These are phyloP conservation scores for Paratrypauchen microcephalus DNA, from an alignment of 2,797 vertebrate genomes.

Conservation along the genomic window DNA sequence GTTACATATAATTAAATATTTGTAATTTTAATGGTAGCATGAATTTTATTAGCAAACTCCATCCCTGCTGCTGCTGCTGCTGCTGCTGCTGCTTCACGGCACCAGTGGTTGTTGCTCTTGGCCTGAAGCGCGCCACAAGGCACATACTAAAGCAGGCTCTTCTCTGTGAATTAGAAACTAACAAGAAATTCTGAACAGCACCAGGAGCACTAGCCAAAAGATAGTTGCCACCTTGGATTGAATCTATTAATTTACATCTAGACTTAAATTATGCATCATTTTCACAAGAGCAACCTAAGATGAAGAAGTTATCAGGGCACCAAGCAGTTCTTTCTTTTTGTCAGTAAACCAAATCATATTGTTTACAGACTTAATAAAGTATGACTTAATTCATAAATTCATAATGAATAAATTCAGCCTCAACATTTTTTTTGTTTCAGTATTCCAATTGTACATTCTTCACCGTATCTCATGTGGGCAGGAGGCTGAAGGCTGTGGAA, in stretches of 20 bases:
- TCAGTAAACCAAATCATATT: background rate
- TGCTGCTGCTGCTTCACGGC: slow-evolving; percentile 31
- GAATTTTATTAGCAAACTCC: slow-evolving; percentile 20
- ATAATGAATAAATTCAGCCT: background rate
- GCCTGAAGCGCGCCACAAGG: slow-evolving; percentile 68
- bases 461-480: slow-evolving; percentile 43
- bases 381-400: too few relatives aligned
- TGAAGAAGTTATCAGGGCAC: too few relatives aligned
- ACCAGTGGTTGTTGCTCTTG: slow-evolving; percentile 48
- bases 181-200: slow-evolving; percentile 47
- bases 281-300: background rate
- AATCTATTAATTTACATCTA: too few relatives aligned
- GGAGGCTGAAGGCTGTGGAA: slow-evolving; percentile 52
- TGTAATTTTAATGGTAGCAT: slow-evolving; percentile 29
- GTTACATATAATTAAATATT: slow-evolving; percentile 13
- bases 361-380: too few relatives aligned
- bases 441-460: slow-evolving; percentile 19
- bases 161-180: slow-evolving; percentile 54
- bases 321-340: background rate
- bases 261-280: background rate
- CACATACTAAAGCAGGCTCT: slow-evolving; percentile 42
- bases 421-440: background rate
- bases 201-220: slow-evolving; percentile 29
- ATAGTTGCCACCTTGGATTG: background rate
- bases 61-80: slow-evolving; percentile 27